Evolutionary conservation across 2,797 vertebrate genomes (phyloP).

Genomic region (Siniperca undulata): DNA sequence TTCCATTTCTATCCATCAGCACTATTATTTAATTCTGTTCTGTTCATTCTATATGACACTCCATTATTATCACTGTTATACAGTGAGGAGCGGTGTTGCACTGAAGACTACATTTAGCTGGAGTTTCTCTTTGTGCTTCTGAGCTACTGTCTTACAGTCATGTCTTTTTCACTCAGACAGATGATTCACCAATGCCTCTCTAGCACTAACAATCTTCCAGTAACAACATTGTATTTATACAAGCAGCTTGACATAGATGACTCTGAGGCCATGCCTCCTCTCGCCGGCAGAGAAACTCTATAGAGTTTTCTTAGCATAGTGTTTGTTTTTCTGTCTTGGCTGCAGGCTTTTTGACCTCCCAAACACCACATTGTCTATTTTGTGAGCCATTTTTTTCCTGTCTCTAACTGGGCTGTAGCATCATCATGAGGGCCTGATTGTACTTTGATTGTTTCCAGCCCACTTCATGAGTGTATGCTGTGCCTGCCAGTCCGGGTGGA

Average conservation of each 20-base stretch:
- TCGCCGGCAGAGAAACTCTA: slow-evolving; percentile 21
- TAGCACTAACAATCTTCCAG: slow-evolving; percentile 34
- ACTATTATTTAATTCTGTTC: slow-evolving; percentile 7
- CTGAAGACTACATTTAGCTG: slow-evolving; percentile 28
- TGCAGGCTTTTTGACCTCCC: slow-evolving; percentile 48
- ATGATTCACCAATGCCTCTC: slow-evolving; percentile 33
- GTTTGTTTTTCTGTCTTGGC: slow-evolving; percentile 46
- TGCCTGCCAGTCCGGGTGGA: slow-evolving; percentile 74
- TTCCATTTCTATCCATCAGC: slow-evolving; percentile 6
- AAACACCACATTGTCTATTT: slow-evolving; percentile 45
- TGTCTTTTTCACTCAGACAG: slow-evolving; percentile 22
- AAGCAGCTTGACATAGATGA: slow-evolving; percentile 51
- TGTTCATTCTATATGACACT: slow-evolving; percentile 37
- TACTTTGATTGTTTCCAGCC: slow-evolving; percentile 78
- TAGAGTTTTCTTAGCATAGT: slow-evolving; percentile 18
- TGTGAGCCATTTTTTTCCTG: slow-evolving; percentile 41
- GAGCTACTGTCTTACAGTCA: slow-evolving; percentile 19
- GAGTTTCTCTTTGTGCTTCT: slow-evolving; percentile 38
- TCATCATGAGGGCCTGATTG: slow-evolving; percentile 55
- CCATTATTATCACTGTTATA: slow-evolving; percentile 13
- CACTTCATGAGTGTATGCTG: slow-evolving; percentile 65
- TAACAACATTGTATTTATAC: slow-evolving; percentile 40
- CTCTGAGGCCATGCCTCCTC: slow-evolving; percentile 39
- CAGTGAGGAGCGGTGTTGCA: slow-evolving; percentile 9
- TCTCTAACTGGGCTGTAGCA: slow-evolving; percentile 55